A percentile compares a stretch with the other conserved stretches of the same genome.
Conservation (phyloP, 1,140 invertebrate species). For the Bombyx mandarina region DNA sequence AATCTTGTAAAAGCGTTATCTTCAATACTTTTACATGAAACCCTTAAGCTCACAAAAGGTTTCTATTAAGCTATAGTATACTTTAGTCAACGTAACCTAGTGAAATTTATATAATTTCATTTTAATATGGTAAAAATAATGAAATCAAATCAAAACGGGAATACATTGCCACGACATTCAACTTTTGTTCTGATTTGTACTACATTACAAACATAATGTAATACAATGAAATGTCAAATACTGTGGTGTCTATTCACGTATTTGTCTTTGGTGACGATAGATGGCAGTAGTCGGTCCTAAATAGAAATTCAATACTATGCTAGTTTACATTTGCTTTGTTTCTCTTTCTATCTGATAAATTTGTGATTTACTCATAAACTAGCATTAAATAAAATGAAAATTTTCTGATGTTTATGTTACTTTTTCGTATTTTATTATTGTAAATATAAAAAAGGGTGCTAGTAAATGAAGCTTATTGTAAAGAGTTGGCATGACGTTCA, state of each 20-base stretch:
- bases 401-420: too few species aligned
- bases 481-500: slow-evolving; percentile 40
- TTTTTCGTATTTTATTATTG: too few species aligned
- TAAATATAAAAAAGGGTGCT: slow-evolving; percentile 10
- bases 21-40: neutral
- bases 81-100: too few species aligned
- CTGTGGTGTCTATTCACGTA: slow-evolving; percentile 10
- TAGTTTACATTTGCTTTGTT: slow-evolving; percentile 22
- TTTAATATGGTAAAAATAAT: too few species aligned
- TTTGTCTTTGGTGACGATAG: slow-evolving; percentile 22
- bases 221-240: slow-evolving; percentile 15
- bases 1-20: slow-evolving; percentile 35
- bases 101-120: too few species aligned
- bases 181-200: slow-evolving; percentile 4
- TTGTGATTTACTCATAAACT: too few species aligned
- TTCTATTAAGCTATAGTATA: too few species aligned
- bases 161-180: too few species aligned
- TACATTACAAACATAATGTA: slow-evolving; percentile 19
- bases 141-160: too few species aligned
- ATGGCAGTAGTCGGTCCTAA: slow-evolving; percentile 39
- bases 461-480: slow-evolving; percentile 35
- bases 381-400: too few species aligned
- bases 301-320: slow-evolving; percentile 52
- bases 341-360: slow-evolving; percentile 17
- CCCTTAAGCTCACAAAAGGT: too few species aligned